Base-by-base conservation (phyloP, 2,888 invertebrate genomes). In the Pristionchus exspectatus region DNA sequence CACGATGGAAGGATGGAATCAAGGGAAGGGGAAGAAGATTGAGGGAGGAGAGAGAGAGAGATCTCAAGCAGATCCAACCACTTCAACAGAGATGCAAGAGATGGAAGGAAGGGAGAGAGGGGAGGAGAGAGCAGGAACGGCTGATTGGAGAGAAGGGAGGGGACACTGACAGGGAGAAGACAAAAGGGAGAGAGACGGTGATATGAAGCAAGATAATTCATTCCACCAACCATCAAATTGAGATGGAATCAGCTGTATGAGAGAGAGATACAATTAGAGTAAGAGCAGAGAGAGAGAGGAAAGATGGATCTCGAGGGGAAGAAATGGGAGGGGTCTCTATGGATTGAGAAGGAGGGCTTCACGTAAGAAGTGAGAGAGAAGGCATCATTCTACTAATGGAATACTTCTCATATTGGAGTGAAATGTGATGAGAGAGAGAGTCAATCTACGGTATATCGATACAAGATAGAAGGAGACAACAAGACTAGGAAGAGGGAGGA, bases 31-130 rank as follows among this genome's bases (percentile, higher is more conserved):
- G 77, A 77, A 38, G 44, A n/a, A 77, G 77, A n/a, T 16, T 16
- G 54, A 50, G 50, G 44, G 54, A 54, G 10, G 54, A 87, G 89
- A 54, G 83, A 90, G 86, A 30, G 88, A 88, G 59, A 86, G 90
- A 91, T 91, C 21, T 38, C 44, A 77, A 77, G 77, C 24, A 44
- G 44, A 72, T 74, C 81, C 56, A 24, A 9, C 54, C 38, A 59
- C 84, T 83, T 84, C 72, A 69, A 84, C 54, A 63, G 87, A 87
- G 44, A 88, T 24, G 59, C 72, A 87, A 83, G 72, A 83, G 24
- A 33, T 87, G 83, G 87, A 83, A 81, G 89, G 59, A 69, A 83
- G 63, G 83, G 7, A 27, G 33, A 38, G 30, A 89, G 85, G 33
- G 74, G 27, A 77, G n/a, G 77, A 77, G 44, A n/a, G 77, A 44